A percentile compares a stretch with the other conserved stretches of the same genome.
Conservation (phyloP, 2,797 vertebrate genomes). For the Myripristis murdjan region DNA sequence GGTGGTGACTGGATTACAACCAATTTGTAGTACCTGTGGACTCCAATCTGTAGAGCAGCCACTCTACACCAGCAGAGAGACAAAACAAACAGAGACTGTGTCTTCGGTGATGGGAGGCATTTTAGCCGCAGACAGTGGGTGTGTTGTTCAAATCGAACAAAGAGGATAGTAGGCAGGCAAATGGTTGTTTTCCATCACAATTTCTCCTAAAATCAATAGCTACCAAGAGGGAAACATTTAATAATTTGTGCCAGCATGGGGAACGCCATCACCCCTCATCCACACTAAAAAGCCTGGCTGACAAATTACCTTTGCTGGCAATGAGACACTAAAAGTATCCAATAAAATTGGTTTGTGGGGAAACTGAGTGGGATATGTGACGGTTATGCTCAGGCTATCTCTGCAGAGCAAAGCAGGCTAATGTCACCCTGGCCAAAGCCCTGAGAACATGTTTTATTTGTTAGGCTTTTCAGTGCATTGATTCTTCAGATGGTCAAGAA, state of each 20-base stretch:
- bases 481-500: background rate
- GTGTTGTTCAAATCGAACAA: conserved; percentile 31
- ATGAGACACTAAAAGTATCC: conserved; percentile 32
- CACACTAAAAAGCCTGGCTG: conserved; percentile 1
- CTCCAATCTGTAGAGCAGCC: background rate
- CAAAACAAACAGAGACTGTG: conserved; percentile 6
- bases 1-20: background rate
- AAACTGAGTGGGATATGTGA: conserved; percentile 11
- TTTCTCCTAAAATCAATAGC: conserved; percentile 41
- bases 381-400: background rate
- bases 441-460: conserved; percentile 28
- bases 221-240: conserved; percentile 47
- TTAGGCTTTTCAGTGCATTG: conserved; percentile 30
- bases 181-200: conserved; percentile 42
- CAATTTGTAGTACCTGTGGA: no score
- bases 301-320: conserved; percentile 45
- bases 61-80: background rate
- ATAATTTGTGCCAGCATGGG: conserved; percentile 41
- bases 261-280: background rate
- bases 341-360: conserved; percentile 34
- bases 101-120: conserved; percentile 3
- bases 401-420: conserved; percentile 7
- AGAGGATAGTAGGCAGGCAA: conserved; percentile 26
- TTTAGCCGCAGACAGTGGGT: conserved; percentile 9
- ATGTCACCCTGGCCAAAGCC: conserved; percentile 34